Conservation (phyloP, 2,888 invertebrate genomes). For the Cephus runcator region DNA sequence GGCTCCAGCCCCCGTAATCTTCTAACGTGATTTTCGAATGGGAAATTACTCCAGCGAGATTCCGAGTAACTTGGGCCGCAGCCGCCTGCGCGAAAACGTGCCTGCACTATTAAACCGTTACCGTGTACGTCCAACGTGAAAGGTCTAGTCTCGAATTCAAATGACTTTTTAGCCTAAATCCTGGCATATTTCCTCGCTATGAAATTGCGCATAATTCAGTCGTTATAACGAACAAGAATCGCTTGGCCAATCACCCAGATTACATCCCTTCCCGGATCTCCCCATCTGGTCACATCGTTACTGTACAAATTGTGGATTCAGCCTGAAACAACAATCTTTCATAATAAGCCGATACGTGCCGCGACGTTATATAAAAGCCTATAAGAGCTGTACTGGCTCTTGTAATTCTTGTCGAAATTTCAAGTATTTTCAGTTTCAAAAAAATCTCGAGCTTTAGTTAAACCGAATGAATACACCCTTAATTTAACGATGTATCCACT, state of each 20-base stretch:
- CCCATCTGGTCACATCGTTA: not conserved
- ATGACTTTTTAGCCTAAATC: slow-evolving; percentile 3
- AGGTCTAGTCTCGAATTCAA: slow-evolving; percentile 4
- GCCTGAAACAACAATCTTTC: not conserved
- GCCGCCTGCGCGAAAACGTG: slow-evolving; percentile 21
- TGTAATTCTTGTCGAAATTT: too few relatives aligned
- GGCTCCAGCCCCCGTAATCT: slow-evolving; percentile 12
- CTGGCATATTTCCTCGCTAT: not conserved
- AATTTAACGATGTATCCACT: too few relatives aligned
- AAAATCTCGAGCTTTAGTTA: too few relatives aligned
- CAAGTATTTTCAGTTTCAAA: too few relatives aligned
- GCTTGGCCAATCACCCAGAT: not conserved
- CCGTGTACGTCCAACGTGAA: not conserved
- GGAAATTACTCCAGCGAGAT: slow-evolving; percentile 15
- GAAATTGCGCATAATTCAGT: not conserved
- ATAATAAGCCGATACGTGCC: not conserved
- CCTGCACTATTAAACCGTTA: slow-evolving; percentile 20
- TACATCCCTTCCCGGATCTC: not conserved
- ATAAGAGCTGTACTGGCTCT: too few relatives aligned
- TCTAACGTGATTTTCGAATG: slow-evolving; percentile 19
- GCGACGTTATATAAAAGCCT: too few relatives aligned
- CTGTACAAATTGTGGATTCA: not conserved
- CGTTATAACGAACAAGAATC: not conserved
- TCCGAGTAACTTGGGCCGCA: not conserved
- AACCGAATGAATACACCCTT: too few relatives aligned